Percentiles rank a stretch among this genome's conserved stretches.
These are phyloP conservation scores for Drosophila affinis DNA, from an alignment of 2,888 invertebrate species.

Conservation along the genomic window DNA sequence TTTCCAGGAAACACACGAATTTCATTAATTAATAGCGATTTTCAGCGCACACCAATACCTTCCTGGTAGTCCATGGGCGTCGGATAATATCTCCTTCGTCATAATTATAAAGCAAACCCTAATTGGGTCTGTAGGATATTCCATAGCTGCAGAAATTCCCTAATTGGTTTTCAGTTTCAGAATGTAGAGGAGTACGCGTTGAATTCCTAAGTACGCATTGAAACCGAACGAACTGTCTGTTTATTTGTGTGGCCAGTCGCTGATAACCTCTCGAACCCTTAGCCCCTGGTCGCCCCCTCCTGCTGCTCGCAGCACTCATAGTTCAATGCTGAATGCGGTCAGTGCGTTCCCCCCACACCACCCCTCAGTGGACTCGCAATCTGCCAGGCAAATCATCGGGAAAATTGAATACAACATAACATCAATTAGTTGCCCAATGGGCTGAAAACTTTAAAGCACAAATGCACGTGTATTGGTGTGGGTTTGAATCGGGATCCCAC, in stretches of 20 bases:
- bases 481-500: background rate
- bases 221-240: slow-evolving; percentile 2
- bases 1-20: too few species aligned
- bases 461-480: background rate
- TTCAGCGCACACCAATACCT: too few species aligned
- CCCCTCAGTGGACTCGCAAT: background rate
- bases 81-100: background rate
- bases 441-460: background rate
- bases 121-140: slow-evolving; percentile 1
- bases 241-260: slow-evolving; percentile 8
- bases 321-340: slow-evolving; percentile 72
- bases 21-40: too few species aligned
- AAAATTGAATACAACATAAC: background rate
- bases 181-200: too few species aligned
- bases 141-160: too few species aligned
- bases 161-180: slow-evolving; percentile 5
- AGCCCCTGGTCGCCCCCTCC: background rate
- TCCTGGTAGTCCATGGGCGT: too few species aligned
- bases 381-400: background rate
- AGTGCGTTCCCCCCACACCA: slow-evolving; percentile 20
- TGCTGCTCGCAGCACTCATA: slow-evolving; percentile 4
- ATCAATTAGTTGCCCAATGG: background rate
- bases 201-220: slow-evolving; percentile 16
- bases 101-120: background rate
- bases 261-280: slow-evolving; percentile 60